Base-by-base conservation (phyloP, 2,797 vertebrate species). In the Spheniscus humboldti region DNA sequence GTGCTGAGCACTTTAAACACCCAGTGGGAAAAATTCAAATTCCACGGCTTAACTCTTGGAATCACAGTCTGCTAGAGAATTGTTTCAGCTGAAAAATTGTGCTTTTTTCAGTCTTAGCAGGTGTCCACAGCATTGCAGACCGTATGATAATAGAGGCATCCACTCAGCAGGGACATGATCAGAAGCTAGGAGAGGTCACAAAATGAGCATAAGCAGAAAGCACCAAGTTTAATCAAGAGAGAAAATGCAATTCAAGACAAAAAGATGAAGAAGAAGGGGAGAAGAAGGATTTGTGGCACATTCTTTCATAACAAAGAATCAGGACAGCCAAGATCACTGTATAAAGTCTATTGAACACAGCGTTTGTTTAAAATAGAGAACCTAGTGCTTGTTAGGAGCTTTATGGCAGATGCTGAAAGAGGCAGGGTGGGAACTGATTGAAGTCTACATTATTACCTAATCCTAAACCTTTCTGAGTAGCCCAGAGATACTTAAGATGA, bases 21-120 rank as follows among this genome's bases (percentile, higher is more conserved):
- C 67, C 87, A 93, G 74, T 96, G 93, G 95, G 92, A 95, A 96
- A 97, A 95, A 95, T 94, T 96, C 94, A 95, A 69, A 97, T 97
- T 97, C 97, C 86, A 94, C 0, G 0, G 88, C 79, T 95, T 94
- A 96, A 88, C 69, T 97, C 92, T 85, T 94, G 91, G 88, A 95
- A 96, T 95, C 77, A 94, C 35, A 90, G 91, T 68, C 85, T 95
- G 84, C 81, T 87, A 67, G 45, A 82, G 84, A 89, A 96, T 82
- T 95, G 90, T 92, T 97, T 95, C 86, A 94, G 90, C 67, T 93
- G 86, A 92, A 94, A 97, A 96, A 92, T 55, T 13, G 35, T 82
- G 37, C 15, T 81, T 88, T 95, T 95, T 95, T 94, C 89, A 81
- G 86, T 90, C 86, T 91, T 93, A 96, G 95, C 91, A 96, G 90